Conservation (phyloP, 2,888 invertebrate genomes). For the Melikaiella ostensackeni region DNA sequence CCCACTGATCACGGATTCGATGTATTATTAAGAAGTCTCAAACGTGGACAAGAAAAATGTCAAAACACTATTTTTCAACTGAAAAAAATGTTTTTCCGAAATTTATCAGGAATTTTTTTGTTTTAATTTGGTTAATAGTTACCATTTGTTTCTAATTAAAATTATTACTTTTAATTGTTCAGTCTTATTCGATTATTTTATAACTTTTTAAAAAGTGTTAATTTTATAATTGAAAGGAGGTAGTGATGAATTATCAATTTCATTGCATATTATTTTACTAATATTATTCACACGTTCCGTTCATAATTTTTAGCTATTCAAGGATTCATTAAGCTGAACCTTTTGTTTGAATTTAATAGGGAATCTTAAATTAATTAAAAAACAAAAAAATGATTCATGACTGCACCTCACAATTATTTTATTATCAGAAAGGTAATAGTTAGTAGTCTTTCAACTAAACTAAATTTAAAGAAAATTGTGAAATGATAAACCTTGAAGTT, state of each 20-base stretch:
- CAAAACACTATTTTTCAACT: neutral
- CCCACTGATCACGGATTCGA: slow-evolving; percentile 51
- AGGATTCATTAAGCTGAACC: no score
- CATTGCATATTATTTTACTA: no score
- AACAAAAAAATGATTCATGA: neutral
- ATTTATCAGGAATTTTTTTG: neutral
- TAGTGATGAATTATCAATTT: neutral
- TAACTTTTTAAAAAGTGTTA: neutral
- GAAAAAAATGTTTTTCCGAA: neutral
- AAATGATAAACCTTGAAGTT: no score
- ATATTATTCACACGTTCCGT: neutral
- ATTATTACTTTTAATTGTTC: neutral
- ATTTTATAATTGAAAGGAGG: neutral
- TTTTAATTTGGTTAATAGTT: neutral
- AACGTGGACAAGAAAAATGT: no score
- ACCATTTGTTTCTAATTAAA: neutral
- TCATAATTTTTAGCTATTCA: neutral
- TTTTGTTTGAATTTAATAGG: no score
- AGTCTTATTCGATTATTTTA: neutral
- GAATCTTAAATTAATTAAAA: no score
- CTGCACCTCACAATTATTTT: neutral
- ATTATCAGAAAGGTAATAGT: no score
- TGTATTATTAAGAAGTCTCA: no score
- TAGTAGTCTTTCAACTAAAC: no score
- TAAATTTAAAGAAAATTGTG: no score